Percentiles rank a stretch among this genome's conserved stretches.
phyloP scores from a whole-genome alignment of 2,113 vertebrate species.

The Nycticorax nycticorax region DNA sequence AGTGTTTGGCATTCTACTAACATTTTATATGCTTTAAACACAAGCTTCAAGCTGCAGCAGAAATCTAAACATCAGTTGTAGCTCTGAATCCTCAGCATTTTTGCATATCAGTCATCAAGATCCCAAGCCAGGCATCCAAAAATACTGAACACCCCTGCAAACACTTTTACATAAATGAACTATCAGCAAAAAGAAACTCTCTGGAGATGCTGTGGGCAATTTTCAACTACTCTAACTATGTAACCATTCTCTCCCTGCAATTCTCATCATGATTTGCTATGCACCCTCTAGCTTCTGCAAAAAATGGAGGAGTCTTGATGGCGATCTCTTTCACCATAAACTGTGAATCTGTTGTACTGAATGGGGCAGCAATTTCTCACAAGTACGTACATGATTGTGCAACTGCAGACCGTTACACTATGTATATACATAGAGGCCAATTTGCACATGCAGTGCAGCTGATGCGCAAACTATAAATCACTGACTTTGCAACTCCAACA shows the following conservation, averaged over 20 bases:
- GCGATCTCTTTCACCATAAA: neutral
- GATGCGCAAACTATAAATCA: neutral
- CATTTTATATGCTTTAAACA: neutral
- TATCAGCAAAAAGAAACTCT: slow-evolving; percentile 34
- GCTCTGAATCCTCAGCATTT: slow-evolving; percentile 29
- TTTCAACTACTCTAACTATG: neutral
- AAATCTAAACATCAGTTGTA: neutral
- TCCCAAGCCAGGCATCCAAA: slow-evolving; percentile 43
- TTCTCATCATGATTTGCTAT: slow-evolving; percentile 1
- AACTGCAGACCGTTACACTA: neutral
- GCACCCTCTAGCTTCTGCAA: neutral
- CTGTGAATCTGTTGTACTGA: neutral
- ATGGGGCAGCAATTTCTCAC: neutral
- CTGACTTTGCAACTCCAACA: neutral
- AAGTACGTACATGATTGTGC: neutral
- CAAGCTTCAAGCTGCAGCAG: neutral
- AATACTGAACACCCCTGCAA: slow-evolving; percentile 39
- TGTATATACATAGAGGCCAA: neutral
- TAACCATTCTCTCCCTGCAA: neutral
- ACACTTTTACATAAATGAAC: slow-evolving; percentile 36
- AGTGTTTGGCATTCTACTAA: neutral
- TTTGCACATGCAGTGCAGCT: neutral
- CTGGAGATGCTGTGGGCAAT: neutral
- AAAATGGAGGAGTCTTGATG: neutral
- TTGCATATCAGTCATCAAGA: neutral